Conservation (phyloP, 2,113 vertebrate genomes). For the Picathartes gymnocephalus region DNA sequence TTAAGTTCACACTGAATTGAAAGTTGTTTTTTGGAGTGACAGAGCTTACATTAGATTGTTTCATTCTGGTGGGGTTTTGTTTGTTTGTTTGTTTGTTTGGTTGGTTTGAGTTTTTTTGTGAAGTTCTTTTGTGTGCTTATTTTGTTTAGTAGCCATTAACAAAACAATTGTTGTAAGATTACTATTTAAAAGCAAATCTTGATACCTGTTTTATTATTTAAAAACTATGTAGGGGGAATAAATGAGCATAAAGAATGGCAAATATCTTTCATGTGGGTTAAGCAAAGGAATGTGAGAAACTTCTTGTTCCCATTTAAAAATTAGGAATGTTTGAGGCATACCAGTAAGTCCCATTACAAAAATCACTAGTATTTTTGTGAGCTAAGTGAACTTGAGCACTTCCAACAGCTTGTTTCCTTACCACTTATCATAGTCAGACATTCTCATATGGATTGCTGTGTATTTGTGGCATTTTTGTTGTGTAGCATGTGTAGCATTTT, state of each 20-base stretch:
- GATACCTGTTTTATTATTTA: not conserved
- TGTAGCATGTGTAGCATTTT: not conserved
- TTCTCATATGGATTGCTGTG: not conserved
- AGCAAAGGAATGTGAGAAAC: conserved; percentile 35
- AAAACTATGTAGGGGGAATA: not conserved
- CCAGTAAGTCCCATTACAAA: conserved; percentile 4
- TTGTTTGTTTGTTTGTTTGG: not conserved
- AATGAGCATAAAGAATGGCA: conserved; percentile 55
- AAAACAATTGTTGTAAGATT: not conserved
- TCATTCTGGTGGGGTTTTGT: not conserved
- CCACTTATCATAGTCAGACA: not conserved
- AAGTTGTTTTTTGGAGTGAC: not conserved
- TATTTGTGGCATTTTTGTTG: not conserved
- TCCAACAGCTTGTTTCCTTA: not conserved
- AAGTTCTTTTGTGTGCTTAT: not conserved
- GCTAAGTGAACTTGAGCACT: not conserved
- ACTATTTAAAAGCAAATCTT: not conserved
- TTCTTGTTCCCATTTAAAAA: conserved; percentile 41
- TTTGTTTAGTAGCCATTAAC: not conserved
- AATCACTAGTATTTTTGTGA: not conserved
- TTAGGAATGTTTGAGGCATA: not conserved
- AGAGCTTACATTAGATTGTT: not conserved
- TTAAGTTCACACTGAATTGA: not conserved
- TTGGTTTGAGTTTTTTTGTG: not conserved
- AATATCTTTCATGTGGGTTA: conserved; percentile 55